Percentiles rank a stretch among this genome's conserved stretches.
These are phyloP conservation scores for Adoxophyes honmai DNA, from an alignment of 1,140 invertebrate genomes.

Conservation along the genomic window DNA sequence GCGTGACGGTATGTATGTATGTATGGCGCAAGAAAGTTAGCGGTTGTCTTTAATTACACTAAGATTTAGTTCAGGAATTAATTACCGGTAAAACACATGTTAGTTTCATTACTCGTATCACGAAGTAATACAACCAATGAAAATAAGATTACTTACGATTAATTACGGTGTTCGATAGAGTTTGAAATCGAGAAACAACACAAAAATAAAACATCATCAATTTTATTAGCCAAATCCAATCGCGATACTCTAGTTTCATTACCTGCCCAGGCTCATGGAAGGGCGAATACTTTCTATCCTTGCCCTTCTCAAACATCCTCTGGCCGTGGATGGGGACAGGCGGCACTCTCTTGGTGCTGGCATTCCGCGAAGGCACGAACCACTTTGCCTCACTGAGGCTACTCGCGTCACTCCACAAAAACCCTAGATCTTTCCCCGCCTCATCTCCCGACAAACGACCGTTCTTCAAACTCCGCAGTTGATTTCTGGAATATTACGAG, in stretches of 20 bases:
- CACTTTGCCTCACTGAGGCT: background rate
- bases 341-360: constrained; percentile 23
- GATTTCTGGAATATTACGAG: constrained; percentile 2
- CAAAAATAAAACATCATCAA: constrained; percentile 16
- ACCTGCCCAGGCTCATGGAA: constrained; percentile 54
- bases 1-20: too few species aligned
- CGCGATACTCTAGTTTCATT: constrained; percentile 19
- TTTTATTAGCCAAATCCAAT: constrained; percentile 8
- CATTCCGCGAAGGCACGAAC: constrained; percentile 14
- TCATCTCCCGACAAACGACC: background rate
- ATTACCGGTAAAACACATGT: too few species aligned
- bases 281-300: constrained; percentile 49
- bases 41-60: too few species aligned
- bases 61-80: too few species aligned
- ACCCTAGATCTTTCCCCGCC: background rate
- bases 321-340: constrained; percentile 27
- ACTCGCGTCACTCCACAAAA: background rate
- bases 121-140: too few species aligned
- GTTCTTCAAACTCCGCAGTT: background rate
- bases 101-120: too few species aligned
- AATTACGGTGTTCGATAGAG: background rate
- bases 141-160: too few species aligned
- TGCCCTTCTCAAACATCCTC: constrained; percentile 35
- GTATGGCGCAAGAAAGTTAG: too few species aligned
- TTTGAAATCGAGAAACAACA: background rate